These are phyloP conservation scores for Alauda arvensis DNA, from an alignment of 2,797 vertebrate genomes.

Conservation along the genomic window DNA sequence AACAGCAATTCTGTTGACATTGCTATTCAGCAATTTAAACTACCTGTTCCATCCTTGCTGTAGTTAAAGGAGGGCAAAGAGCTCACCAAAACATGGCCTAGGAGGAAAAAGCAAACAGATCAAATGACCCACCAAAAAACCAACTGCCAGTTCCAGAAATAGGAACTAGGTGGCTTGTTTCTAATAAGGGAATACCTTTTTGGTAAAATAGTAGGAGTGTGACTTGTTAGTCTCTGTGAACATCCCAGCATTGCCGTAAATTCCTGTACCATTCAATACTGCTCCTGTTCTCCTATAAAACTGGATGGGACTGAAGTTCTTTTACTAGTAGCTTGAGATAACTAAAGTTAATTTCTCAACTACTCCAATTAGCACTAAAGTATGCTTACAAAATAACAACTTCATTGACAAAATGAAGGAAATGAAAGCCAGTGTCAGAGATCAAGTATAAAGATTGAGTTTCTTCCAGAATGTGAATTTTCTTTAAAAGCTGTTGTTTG, in stretches of 20 bases:
- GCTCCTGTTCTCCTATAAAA: not conserved
- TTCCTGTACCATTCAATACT: not conserved
- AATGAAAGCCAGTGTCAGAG: not conserved
- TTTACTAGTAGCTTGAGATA: not conserved
- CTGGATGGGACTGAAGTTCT: slow-evolving; percentile 5
- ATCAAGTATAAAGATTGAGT: not conserved
- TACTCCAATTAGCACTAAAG: not conserved
- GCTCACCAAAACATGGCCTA: not conserved
- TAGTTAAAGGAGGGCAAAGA: not conserved
- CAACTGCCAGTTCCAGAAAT: not conserved
- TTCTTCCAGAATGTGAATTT: not conserved
- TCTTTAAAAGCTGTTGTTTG: not conserved
- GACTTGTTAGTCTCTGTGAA: not conserved
- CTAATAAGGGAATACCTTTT: not conserved
- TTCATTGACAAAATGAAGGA: not conserved
- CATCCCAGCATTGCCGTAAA: not conserved
- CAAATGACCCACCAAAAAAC: not conserved
- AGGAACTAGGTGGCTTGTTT: not conserved
- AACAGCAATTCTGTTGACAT: slow-evolving; percentile 27
- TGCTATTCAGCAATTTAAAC: slow-evolving; percentile 32
- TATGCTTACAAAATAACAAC: not conserved
- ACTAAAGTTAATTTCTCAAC: not conserved
- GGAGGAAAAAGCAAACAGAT: not conserved
- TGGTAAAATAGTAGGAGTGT: not conserved
- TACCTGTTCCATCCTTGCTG: not conserved